phyloP scores from a whole-genome alignment of 1,140 invertebrate genomes.

The Anagrus nilaparvatae region DNA sequence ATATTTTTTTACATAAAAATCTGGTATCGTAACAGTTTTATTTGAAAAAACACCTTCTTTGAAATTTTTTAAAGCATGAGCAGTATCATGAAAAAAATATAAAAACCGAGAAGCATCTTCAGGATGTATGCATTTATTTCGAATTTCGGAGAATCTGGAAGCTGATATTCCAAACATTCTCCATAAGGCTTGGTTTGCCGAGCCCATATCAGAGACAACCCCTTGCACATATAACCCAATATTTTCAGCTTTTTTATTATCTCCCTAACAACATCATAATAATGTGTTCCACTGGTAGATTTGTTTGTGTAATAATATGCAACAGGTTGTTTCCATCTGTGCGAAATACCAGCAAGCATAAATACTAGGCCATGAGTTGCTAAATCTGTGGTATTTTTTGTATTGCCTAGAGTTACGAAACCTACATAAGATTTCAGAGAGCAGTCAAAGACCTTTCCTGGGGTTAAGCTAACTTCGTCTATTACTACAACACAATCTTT shows the following conservation, averaged over 20 bases:
- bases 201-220: conserved; percentile 1
- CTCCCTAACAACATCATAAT: not conserved
- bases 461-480: conserved; percentile 11
- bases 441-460: not conserved
- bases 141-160: not conserved
- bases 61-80: conserved; percentile 10
- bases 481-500: conserved; percentile 14
- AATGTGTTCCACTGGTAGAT: not conserved
- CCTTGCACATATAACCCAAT: not conserved
- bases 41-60: conserved; percentile 4
- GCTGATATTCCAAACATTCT: conserved; percentile 3
- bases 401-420: conserved; percentile 2
- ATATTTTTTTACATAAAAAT: conserved; percentile 5
- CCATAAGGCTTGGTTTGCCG: conserved; percentile 5
- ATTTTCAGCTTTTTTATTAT: not conserved
- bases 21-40: not conserved
- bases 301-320: conserved; percentile 7
- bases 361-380: conserved; percentile 7
- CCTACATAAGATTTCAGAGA: conserved; percentile 5
- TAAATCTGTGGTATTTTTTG: not conserved
- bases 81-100: conserved; percentile 4
- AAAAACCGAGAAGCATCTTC: not conserved
- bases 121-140: not conserved
- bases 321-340: conserved; percentile 1
- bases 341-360: conserved; percentile 6